phyloP scores from a whole-genome alignment of 1,140 invertebrate species.

The Leptinotarsa texana region DNA sequence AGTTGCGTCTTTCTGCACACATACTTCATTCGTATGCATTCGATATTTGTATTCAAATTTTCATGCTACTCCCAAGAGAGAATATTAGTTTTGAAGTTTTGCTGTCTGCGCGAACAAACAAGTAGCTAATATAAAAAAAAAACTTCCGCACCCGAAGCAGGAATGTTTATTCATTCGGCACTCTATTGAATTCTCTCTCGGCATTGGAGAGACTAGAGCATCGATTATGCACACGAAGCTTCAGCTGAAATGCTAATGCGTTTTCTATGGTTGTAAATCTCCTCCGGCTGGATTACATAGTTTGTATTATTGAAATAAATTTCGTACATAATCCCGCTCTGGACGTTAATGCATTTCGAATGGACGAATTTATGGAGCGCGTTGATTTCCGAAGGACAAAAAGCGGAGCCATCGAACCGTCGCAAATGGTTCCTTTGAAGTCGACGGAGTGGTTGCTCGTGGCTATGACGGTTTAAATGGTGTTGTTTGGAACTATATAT shows the following conservation, averaged over 20 bases:
- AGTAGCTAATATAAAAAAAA: too few species aligned
- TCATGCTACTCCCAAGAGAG: too few species aligned
- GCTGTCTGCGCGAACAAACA: too few species aligned
- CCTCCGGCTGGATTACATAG: conserved; percentile 28
- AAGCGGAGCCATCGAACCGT: not conserved
- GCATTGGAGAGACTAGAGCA: conserved; percentile 11
- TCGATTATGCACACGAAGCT: conserved; percentile 36
- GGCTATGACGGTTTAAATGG: not conserved
- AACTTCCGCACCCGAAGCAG: too few species aligned
- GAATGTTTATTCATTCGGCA: not conserved
- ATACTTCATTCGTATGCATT: too few species aligned
- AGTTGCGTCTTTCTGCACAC: too few species aligned
- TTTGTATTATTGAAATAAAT: conserved; percentile 40
- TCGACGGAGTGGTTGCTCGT: not conserved
- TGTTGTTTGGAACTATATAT: not conserved
- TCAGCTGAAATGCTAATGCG: conserved; percentile 35
- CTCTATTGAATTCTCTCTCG: not conserved
- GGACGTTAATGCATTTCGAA: conserved; percentile 33
- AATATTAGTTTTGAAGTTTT: too few species aligned
- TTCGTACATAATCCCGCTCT: conserved; percentile 33
- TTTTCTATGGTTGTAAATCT: conserved; percentile 39
- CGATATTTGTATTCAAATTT: too few species aligned
- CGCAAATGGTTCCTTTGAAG: not conserved
- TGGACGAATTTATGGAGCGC: conserved; percentile 8
- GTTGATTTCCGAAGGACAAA: not conserved